phyloP scores from a whole-genome alignment of 2,113 vertebrate species.

The Tupaia chinensis region DNA sequence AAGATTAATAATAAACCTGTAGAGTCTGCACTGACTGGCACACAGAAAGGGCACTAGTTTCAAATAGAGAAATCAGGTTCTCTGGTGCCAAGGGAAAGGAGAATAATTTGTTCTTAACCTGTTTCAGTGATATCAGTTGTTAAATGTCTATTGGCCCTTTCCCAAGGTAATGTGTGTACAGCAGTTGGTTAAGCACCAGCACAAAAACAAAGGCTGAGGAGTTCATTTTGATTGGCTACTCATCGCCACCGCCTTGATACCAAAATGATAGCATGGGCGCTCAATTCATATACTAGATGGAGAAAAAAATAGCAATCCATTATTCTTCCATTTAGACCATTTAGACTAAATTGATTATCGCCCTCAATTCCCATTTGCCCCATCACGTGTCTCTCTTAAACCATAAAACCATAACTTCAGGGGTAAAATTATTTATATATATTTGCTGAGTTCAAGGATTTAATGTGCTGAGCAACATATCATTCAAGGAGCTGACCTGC shows the following conservation, averaged over 20 bases:
- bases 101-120: background rate
- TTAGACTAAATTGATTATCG: slow-evolving; percentile 83
- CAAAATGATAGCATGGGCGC: slow-evolving; percentile 49
- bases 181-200: slow-evolving; percentile 60
- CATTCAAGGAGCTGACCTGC: slow-evolving; percentile 84
- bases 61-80: background rate
- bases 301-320: slow-evolving; percentile 81
- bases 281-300: slow-evolving; percentile 79
- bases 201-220: slow-evolving; percentile 52
- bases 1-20: background rate
- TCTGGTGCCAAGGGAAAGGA: background rate
- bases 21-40: background rate
- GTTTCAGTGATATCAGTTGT: slow-evolving; percentile 41
- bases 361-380: slow-evolving; percentile 79
- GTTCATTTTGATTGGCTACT: slow-evolving; percentile 58
- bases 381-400: slow-evolving; percentile 72
- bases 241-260: slow-evolving; percentile 66
- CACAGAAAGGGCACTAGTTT: background rate
- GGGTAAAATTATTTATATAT: slow-evolving; percentile 85
- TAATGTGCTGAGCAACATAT: slow-evolving; percentile 76
- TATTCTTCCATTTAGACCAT: slow-evolving; percentile 85
- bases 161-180: background rate
- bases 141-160: slow-evolving; percentile 18
- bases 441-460: slow-evolving; percentile 86
- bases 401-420: slow-evolving; percentile 72